Evolutionary conservation across 2,797 vertebrate species (phyloP).

Genomic region (Esox lucius): DNA sequence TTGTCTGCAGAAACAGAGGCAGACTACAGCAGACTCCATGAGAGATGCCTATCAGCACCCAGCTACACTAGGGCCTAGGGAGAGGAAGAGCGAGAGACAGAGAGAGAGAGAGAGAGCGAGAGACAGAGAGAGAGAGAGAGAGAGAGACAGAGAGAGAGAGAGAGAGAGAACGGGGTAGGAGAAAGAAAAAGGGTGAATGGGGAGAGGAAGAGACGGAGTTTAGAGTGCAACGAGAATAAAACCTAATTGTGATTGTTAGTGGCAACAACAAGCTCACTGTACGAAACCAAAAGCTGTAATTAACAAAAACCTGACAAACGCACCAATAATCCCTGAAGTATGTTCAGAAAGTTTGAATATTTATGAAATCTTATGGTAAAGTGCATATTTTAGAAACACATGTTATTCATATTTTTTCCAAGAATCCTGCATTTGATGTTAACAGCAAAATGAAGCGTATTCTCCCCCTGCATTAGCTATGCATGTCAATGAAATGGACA

Average conservation of each 20-base stretch:
- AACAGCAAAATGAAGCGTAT: no score
- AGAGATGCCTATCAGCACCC: slow-evolving; percentile 82
- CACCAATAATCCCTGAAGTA: not conserved
- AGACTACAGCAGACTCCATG: slow-evolving; percentile 82
- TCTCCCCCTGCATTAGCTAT: not conserved
- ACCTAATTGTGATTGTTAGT: slow-evolving; percentile 29
- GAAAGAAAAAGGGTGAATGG: not conserved
- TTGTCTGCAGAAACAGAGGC: slow-evolving; percentile 78
- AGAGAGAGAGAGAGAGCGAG: slow-evolving; percentile 15
- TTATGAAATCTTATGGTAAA: not conserved
- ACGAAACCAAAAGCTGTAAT: not conserved
- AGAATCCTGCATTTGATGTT: not conserved
- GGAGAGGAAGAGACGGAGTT: slow-evolving; percentile 13
- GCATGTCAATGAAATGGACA: not conserved
- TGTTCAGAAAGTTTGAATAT: not conserved
- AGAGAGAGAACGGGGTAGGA: not conserved
- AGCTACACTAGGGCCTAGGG: slow-evolving; percentile 68
- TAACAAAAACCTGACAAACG: not conserved
- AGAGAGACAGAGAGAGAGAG: no score
- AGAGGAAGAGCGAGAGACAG: slow-evolving; percentile 33
- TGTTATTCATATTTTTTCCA: not conserved
- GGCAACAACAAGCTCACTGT: not conserved
- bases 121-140: slow-evolving; percentile 9
- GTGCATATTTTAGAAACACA: not conserved
- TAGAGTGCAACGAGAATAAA: slow-evolving; percentile 34